Evolutionary conservation across 2,888 invertebrate species (phyloP), one percentile per base, ranked within the genome.

Genomic region (Drosophila cracens): DNA sequence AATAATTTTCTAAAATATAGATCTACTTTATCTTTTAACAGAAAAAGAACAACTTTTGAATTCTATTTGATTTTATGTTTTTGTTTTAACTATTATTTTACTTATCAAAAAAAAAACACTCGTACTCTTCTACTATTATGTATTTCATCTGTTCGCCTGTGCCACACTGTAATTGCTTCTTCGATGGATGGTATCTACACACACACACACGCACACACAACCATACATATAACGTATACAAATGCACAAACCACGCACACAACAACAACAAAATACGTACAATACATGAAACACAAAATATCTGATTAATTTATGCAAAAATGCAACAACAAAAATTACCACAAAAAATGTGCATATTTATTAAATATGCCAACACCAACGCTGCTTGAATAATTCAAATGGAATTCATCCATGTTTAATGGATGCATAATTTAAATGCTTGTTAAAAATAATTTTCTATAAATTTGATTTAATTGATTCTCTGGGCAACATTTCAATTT

Each of bases 101-200:
- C 71, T 80, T 79, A 79, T 87, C 74, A 81, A 81, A 83, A 79
- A 76, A 74, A 81, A 76, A 74, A 74, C 82, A 87, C 78, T 86
- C 87, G 87, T 87, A 78, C 78, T 89, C 78, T 86, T 89, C 87
- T 87, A 89, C 87, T 90, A 79, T 79, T 90, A 91, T 92, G 92
- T 90, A 89, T 92, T 90, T 92, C 92, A 92, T 91, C 93, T 92
- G 91, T 92, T 92, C 92, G 92, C 92, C 91, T 92, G 91, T 91
- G 87, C 83, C 84, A 83, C 74, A 83, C 75, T 88, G 86, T 89
- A 87, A 85, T 90, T 89, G 92, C 92, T 92, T 92, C 89, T 82
- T 75, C 92, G 92, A 92, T 92, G 92, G 92, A 92, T 92, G 92
- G 90, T 92, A 87, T 82, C 85, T 81, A 85, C 71, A 74, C 71